These are phyloP conservation scores for Aphelocoma californica DNA, from an alignment of 2,797 vertebrate species.

Conservation along the genomic window DNA sequence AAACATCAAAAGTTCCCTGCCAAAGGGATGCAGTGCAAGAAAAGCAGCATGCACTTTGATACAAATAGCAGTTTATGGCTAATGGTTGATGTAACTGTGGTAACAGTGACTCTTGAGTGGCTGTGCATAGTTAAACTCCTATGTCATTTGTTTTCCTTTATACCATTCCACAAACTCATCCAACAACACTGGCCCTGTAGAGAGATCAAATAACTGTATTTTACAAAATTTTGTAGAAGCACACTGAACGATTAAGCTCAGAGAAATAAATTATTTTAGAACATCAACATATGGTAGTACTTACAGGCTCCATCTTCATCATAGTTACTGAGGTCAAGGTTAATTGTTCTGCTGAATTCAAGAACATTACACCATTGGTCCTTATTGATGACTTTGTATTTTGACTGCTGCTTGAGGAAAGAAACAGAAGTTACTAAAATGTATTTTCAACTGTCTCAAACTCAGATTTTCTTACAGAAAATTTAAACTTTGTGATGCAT, in stretches of 20 bases:
- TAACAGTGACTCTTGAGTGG: constrained; percentile 85
- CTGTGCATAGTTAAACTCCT: constrained; percentile 79
- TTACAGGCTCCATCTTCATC: constrained; percentile 98
- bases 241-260: neutral
- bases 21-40: constrained; percentile 77
- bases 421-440: constrained; percentile 44
- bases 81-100: constrained; percentile 84
- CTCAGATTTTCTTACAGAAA: neutral
- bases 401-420: constrained; percentile 89
- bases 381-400: constrained; percentile 99
- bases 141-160: constrained; percentile 98
- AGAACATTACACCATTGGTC: constrained; percentile 99
- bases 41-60: constrained; percentile 81
- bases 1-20: constrained; percentile 75
- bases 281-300: constrained; percentile 62
- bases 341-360: constrained; percentile 99
- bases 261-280: neutral
- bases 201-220: constrained; percentile 53
- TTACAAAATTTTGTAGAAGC: constrained; percentile 14
- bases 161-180: constrained; percentile 99
- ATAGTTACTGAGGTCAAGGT: constrained; percentile 98
- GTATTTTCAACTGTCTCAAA: neutral
- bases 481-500: neutral
- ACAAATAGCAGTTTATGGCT: constrained; percentile 83
- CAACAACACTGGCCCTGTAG: constrained; percentile 96